Base-by-base conservation (phyloP, 2,113 vertebrate species). In the Nesogale talazaci region DNA sequence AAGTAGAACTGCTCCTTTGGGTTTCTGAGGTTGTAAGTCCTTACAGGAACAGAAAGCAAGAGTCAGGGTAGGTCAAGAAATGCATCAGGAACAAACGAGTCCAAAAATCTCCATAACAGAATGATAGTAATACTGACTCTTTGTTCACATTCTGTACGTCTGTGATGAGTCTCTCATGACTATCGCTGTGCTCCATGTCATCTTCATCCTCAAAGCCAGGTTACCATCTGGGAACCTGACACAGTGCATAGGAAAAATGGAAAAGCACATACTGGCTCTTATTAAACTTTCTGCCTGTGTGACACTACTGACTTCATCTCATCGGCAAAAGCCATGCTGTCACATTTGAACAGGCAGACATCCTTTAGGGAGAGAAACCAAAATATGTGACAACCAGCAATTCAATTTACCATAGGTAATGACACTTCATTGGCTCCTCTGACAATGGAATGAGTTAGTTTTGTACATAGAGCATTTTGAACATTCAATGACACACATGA, bases 381-480 rank as follows among this genome's bases (percentile, higher is more conserved):
- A 52, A 52, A 52, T 52, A 52, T 52, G 46, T 83, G 42, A n/a
- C 81, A 83, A 17, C 46, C 17, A 40, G 29, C 25, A 46, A 94
- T n/a, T 6, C 56, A 56, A 6, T 86, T 83, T 78, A 75, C 59
- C 5, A 57, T 29, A 90, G 80, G 52, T 69, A 75, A 86, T 67
- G 40, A 80, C 27, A 77, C 16, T 1, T 38, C 27, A 29, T 12
- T 14, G 84, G 38, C 91, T 91, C n/a, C 38, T 34, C n/a, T 76
- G 59, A 91, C 65, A 91, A 93, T 36, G 27, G 38, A 86, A 79
- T 69, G 78, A 93, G 52, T 65, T 89, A 65, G 69, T 42, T 42
- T 57, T 74, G 59, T 36, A 78, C 11, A 29, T 20, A 77, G 40
- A 42, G 19, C 34, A 46, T 31, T 74, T 63, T 69, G 52, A 82